These are phyloP conservation scores for Polylopha cassiicola DNA, from an alignment of 2,888 invertebrate genomes.

Conservation along the genomic window DNA sequence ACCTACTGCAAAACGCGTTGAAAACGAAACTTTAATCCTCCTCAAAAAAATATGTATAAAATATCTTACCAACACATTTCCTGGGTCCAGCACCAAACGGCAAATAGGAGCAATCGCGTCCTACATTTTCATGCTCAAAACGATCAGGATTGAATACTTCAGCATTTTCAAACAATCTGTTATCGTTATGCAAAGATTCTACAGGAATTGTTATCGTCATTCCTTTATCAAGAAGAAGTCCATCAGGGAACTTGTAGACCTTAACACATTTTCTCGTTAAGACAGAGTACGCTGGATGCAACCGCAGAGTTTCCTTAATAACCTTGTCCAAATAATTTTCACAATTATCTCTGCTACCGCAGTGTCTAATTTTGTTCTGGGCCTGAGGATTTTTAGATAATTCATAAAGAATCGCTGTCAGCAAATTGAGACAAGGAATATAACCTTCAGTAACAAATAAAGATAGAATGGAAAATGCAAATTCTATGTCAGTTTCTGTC, in stretches of 20 bases:
- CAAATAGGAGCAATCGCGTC: constrained; percentile 48
- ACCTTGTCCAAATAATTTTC: constrained; percentile 52
- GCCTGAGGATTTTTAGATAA: constrained; percentile 47
- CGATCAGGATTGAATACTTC: constrained; percentile 57
- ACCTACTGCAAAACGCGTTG: no score
- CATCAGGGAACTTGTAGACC: constrained; percentile 53
- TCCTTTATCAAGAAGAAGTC: constrained; percentile 53
- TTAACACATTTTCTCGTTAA: constrained; percentile 60
- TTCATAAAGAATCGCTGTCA: constrained; percentile 57
- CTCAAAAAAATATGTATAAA: constrained; percentile 5
- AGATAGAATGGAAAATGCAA: constrained; percentile 47
- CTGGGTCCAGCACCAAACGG: constrained; percentile 68
- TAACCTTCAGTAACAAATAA: constrained; percentile 65
- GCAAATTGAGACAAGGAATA: constrained; percentile 51
- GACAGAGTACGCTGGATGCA: constrained; percentile 61
- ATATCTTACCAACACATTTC: constrained; percentile 61
- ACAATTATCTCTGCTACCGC: constrained; percentile 30
- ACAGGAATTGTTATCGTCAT: constrained; percentile 59
- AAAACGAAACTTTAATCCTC: constrained; percentile 2
- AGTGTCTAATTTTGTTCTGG: constrained; percentile 49
- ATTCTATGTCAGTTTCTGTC: constrained; percentile 40
- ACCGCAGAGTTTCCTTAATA: constrained; percentile 60
- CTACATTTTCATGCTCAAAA: constrained; percentile 37
- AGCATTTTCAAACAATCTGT: constrained; percentile 49
- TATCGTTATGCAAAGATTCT: constrained; percentile 56